These are phyloP conservation scores for Sus cebifrons DNA, from an alignment of 2,797 vertebrate species.

Conservation along the genomic window DNA sequence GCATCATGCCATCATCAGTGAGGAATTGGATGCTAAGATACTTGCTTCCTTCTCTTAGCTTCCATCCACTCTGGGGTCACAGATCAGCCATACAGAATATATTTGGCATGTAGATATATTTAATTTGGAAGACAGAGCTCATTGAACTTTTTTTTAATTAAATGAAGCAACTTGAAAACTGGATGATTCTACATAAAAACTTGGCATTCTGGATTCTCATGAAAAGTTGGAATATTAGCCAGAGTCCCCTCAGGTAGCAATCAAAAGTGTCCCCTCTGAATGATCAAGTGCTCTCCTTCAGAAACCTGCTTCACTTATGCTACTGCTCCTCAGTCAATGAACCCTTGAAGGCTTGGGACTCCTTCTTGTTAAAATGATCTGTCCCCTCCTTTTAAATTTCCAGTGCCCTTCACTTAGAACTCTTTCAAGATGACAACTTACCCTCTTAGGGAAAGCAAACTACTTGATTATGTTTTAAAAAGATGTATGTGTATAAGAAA, in stretches of 20 bases:
- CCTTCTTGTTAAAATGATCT: slow-evolving; percentile 22
- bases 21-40: neutral
- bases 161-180: slow-evolving; percentile 16
- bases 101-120: neutral
- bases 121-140: neutral
- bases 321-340: neutral
- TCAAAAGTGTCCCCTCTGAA: neutral
- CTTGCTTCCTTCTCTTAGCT: neutral
- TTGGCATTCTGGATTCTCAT: slow-evolving; percentile 6
- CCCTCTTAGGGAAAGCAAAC: neutral
- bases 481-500: neutral
- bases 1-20: neutral
- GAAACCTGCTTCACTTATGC: neutral
- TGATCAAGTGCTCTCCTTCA: neutral
- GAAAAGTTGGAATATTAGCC: neutral
- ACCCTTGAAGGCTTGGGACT: neutral
- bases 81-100: neutral
- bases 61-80: neutral
- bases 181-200: slow-evolving; percentile 13
- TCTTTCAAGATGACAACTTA: neutral
- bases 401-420: neutral
- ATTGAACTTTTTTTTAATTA: neutral
- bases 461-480: neutral
- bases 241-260: neutral
- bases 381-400: neutral